Base-by-base conservation (phyloP, 1,140 invertebrate species). In the Centruroides sculpturatus region DNA sequence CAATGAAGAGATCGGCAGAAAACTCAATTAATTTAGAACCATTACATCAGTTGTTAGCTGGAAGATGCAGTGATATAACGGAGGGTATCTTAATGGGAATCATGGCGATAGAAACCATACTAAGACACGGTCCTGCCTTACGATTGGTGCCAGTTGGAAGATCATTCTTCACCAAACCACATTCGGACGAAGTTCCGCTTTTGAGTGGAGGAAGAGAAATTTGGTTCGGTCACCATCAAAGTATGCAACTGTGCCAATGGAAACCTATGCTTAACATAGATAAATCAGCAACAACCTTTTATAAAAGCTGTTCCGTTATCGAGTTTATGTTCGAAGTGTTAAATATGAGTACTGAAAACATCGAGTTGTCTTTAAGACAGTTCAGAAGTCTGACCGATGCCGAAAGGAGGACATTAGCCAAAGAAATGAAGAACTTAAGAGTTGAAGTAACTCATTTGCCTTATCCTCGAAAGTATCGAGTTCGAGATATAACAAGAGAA, bases 371-470 rank as follows among this genome's bases (percentile, higher is more conserved):
- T 8, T 8, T 10, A 11, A 12, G n/a, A 7, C 11, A 9, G 23
- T 47, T 11, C 55, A 56, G 59, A 66, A 60, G 46, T 55, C 62
- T 34, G 55, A 57, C 35, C 35, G 53, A n/a, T 23, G 57, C 11
- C 57, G 51, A 47, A n/a, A 41, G 9, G n/a, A 55, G 9, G 10
- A 47, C 52, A 10, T 23, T 67, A 7, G 51, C 58, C 9, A 57
- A 35, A n/a, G 62, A 63, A 41, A 7, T 66, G 3, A 66, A 56
- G 41, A 48, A 49, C n/a, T 56, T 67, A 10, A 35, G 46, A n/a
- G 48, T 66, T 35, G 47, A 56, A 11, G 65, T 67, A 4, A 67
- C 56, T 48, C 66, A 66, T 53, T 23, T 66, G 3, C 8, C 55
- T 5, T 55, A 51, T n/a, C 23, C 13, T 9, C 47, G 59, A 47